A percentile compares a stretch with the other conserved stretches of the same genome.
Evolutionary conservation across 2,113 vertebrate species (phyloP).

Genomic region (Nothocercus julius): DNA sequence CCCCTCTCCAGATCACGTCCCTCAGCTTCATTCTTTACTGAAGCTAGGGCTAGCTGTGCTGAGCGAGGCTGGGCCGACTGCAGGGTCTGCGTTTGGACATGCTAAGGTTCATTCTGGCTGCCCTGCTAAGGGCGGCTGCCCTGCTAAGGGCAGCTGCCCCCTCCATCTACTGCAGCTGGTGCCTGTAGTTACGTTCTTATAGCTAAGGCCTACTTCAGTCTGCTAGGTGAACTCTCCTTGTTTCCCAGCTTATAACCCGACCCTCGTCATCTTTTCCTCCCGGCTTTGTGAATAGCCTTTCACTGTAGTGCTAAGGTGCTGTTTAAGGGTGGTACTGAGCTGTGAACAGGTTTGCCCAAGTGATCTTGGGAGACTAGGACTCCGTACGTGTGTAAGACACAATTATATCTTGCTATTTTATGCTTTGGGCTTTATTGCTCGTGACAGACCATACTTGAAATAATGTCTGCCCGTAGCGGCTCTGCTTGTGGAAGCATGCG

Average conservation of each 20-base stretch:
- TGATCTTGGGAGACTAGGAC: background rate
- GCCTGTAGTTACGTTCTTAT: rapidly evolving
- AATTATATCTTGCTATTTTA: background rate
- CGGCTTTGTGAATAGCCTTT: background rate
- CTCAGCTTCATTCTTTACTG: background rate
- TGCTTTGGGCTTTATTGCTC: background rate
- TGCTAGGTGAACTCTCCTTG: rapidly evolving
- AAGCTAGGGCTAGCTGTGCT: rapidly evolving
- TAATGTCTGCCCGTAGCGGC: background rate
- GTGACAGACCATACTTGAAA: rapidly evolving
- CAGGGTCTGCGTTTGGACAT: rapidly evolving
- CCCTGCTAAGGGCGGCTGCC: no score
- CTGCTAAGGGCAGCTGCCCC: background rate
- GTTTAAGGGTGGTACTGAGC: background rate
- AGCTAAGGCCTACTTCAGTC: rapidly evolving
- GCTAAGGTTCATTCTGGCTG: no score
- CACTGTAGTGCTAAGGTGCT: background rate
- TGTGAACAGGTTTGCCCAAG: background rate
- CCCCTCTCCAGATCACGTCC: rapidly evolving
- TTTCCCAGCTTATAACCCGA: background rate
- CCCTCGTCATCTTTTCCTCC: background rate
- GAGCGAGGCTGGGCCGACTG: background rate
- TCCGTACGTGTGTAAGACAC: background rate
- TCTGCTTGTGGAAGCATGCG: rapidly evolving
- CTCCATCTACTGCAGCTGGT: background rate